Percentiles rank a stretch among this genome's conserved stretches.
Evolutionary conservation across 2,113 vertebrate species (phyloP).

Genomic region (Sylvietta virens): DNA sequence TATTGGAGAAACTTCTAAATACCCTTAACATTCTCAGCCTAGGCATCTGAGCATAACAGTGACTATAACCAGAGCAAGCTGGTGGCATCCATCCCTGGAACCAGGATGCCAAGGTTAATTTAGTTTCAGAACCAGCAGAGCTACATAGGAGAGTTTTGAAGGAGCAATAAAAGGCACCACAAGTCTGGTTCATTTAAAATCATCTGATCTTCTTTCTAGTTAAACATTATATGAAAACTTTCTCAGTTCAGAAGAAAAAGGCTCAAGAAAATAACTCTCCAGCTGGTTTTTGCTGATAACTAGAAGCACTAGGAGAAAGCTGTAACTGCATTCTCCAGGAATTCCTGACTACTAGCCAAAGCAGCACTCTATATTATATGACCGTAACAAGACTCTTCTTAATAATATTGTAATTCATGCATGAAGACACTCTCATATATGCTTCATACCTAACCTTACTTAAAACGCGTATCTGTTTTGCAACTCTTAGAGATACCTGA

Average conservation of each 20-base stretch:
- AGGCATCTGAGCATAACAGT: not conserved
- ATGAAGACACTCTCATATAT: slow-evolving; percentile 4
- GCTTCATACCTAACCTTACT: not conserved
- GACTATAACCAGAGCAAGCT: not conserved
- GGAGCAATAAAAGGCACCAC: not conserved
- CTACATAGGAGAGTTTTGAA: not conserved
- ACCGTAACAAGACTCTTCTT: not conserved
- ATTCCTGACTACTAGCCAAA: slow-evolving; percentile 34
- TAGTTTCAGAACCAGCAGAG: not conserved
- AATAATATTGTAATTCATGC: slow-evolving; percentile 28
- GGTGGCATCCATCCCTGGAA: not conserved
- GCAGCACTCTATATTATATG: not conserved
- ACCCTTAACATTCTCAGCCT: not conserved
- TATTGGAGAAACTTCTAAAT: not conserved
- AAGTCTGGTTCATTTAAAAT: slow-evolving; percentile 9
- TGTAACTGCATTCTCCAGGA: slow-evolving; percentile 20
- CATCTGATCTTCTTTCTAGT: slow-evolving; percentile 16
- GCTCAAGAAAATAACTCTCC: slow-evolving; percentile 30
- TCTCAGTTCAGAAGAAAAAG: not conserved
- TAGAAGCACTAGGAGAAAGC: slow-evolving; percentile 29
- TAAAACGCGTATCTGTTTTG: slow-evolving; percentile 2
- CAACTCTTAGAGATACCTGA: not conserved
- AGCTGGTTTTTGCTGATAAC: slow-evolving; percentile 49
- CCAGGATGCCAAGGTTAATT: not conserved
- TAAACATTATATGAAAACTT: slow-evolving; percentile 10